Conservation (phyloP, 2,797 vertebrate genomes). For the Parotocinclus haroldoi region DNA sequence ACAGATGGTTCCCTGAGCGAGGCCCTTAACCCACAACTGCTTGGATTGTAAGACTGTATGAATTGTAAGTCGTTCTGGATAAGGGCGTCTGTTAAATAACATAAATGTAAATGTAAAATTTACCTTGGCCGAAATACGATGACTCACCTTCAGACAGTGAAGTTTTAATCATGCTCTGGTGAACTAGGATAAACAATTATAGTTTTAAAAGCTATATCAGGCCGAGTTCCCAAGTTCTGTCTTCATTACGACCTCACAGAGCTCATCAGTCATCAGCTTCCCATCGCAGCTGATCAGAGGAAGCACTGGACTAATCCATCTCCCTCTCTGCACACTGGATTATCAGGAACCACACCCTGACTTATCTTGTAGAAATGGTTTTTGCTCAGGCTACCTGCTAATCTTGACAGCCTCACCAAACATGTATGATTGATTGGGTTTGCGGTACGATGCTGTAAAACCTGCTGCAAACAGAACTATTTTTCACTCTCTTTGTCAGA, state of each 20-base stretch:
- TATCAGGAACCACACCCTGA: conserved; percentile 12
- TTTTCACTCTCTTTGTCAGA: conserved; percentile 13
- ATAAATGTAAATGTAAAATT: no score
- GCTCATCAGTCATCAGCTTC: conserved; percentile 40
- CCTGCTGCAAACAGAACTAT: not conserved
- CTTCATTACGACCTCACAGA: conserved; percentile 21
- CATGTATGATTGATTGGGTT: not conserved
- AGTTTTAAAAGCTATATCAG: no score
- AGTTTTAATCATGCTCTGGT: no score
- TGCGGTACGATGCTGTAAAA: not conserved
- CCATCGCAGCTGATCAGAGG: not conserved
- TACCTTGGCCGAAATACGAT: no score
- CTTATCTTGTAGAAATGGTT: not conserved
- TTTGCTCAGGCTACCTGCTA: conserved; percentile 10
- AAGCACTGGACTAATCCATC: conserved; percentile 22
- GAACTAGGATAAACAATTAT: no score
- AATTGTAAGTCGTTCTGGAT: no score
- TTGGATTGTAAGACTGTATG: no score
- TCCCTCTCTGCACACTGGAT: conserved; percentile 13
- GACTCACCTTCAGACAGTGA: no score
- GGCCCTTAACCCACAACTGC: no score
- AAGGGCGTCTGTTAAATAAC: no score
- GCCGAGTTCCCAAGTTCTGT: no score
- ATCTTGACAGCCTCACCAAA: conserved; percentile 9
- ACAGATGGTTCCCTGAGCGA: no score